Percentiles rank a stretch among this genome's conserved stretches.
These are phyloP conservation scores for Blastobasis adustella DNA, from an alignment of 2,888 invertebrate species.

Conservation along the genomic window DNA sequence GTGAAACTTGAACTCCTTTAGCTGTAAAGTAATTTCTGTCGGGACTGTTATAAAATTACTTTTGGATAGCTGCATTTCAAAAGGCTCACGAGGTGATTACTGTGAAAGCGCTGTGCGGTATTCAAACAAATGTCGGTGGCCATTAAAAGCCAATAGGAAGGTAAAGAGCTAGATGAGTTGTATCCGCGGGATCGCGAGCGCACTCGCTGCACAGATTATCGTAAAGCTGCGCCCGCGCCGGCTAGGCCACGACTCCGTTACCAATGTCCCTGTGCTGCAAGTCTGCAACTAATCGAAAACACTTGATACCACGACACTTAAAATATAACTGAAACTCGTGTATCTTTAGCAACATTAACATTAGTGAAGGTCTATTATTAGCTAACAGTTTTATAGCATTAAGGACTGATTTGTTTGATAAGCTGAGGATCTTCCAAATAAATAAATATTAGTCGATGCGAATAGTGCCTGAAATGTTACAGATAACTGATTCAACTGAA, in stretches of 20 bases:
- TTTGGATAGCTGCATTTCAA: constrained; percentile 4
- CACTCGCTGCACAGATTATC: constrained; percentile 29
- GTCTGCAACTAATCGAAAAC: no score
- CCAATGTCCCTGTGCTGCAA: no score
- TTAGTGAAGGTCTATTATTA: no score
- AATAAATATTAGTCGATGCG: no score
- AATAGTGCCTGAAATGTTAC: no score
- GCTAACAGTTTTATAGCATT: no score
- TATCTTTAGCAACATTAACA: no score
- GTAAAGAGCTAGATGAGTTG: constrained; percentile 29
- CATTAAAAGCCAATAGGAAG: constrained; percentile 24
- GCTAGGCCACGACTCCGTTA: background rate
- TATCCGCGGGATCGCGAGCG: constrained; percentile 25
- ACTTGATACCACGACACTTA: no score
- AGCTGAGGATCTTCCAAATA: no score
- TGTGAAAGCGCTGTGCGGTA: constrained; percentile 14
- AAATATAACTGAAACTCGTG: no score
- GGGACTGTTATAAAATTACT: background rate
- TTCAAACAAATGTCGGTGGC: constrained; percentile 15
- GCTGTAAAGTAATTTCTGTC: background rate
- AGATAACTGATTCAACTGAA: no score
- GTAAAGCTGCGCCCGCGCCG: constrained; percentile 17
- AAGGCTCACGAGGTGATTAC: constrained; percentile 9
- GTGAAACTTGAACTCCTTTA: background rate
- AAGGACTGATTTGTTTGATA: no score